Conservation (phyloP, 2,888 invertebrate genomes). For the Lacanobia wlatinum region DNA sequence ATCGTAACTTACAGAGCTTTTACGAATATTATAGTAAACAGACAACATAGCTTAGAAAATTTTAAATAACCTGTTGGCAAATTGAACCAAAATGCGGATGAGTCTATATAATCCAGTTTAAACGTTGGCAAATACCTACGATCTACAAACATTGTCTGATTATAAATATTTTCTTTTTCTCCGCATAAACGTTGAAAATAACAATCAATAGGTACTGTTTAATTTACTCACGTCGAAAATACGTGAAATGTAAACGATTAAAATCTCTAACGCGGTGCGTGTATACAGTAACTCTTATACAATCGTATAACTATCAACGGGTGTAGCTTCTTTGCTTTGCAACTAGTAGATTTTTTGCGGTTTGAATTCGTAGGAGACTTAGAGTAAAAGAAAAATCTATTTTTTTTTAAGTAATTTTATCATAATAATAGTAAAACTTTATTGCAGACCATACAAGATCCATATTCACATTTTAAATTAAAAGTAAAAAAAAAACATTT, state of each 20-base stretch:
- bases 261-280: conserved; percentile 28
- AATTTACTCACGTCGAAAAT: conserved; percentile 32
- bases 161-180: conserved; percentile 44
- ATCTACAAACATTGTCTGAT: conserved; percentile 7
- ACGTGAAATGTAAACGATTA: conserved; percentile 43
- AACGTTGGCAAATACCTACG: not conserved
- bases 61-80: too few relatives aligned
- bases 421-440: too few relatives aligned
- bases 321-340: conserved; percentile 10
- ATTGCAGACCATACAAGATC: too few relatives aligned
- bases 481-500: too few relatives aligned
- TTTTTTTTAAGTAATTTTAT: not conserved
- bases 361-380: not conserved
- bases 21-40: too few relatives aligned
- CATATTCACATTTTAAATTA: too few relatives aligned
- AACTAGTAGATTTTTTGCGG: not conserved
- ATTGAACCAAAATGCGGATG: too few relatives aligned
- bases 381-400: not conserved
- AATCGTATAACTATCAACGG: conserved; percentile 40
- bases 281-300: conserved; percentile 45
- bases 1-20: too few relatives aligned
- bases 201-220: conserved; percentile 30
- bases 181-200: conserved; percentile 27
- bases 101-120: not conserved
- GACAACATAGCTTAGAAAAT: too few relatives aligned